A percentile compares a stretch with the other conserved stretches of the same genome.
Evolutionary conservation across 2,888 invertebrate species (phyloP).

Genomic region (Drosophila atroscutellata): DNA sequence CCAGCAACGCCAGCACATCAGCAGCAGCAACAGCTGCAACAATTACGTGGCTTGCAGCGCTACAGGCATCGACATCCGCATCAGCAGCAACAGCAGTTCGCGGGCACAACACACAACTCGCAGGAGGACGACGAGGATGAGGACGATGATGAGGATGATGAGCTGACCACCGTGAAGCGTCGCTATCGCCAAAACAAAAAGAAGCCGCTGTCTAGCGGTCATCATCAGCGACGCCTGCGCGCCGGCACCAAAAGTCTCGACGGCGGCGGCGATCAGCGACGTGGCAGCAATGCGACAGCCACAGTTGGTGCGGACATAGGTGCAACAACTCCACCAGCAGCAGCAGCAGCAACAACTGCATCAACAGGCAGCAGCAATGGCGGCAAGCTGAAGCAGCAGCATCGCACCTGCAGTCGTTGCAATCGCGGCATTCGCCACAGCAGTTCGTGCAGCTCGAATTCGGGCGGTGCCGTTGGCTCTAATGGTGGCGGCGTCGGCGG

Average conservation of each 20-base stretch:
- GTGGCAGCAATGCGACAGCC: conserved; percentile 37
- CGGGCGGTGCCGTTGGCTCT: conserved; percentile 83
- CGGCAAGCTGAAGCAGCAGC: conserved; percentile 57
- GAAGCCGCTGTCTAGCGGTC: conserved; percentile 65
- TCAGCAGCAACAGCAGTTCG: conserved; percentile 46
- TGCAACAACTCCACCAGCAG: neutral
- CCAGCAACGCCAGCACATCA: conserved; percentile 44
- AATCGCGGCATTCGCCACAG: conserved; percentile 84
- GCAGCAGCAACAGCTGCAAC: conserved; percentile 33
- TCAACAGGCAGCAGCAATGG: conserved; percentile 38
- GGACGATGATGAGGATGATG: conserved; percentile 77
- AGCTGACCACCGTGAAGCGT: conserved; percentile 77
- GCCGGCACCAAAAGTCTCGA: conserved; percentile 79
- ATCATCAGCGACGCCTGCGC: conserved; percentile 80
- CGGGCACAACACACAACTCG: conserved; percentile 36
- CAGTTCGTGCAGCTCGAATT: conserved; percentile 87
- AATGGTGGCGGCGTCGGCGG: conserved; percentile 56
- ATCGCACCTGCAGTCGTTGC: conserved; percentile 82
- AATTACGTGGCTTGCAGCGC: conserved; percentile 56
- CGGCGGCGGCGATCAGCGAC: conserved; percentile 58
- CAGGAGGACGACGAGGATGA: conserved; percentile 71
- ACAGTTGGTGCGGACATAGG: conserved; percentile 27
- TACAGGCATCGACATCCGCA: conserved; percentile 60
- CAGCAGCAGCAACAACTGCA: conserved; percentile 7
- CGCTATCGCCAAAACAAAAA: conserved; percentile 83